Percentiles rank a stretch among this genome's conserved stretches.
These are phyloP conservation scores for Caiman crocodilus DNA, from an alignment of 2,797 vertebrate species.

Conservation along the genomic window DNA sequence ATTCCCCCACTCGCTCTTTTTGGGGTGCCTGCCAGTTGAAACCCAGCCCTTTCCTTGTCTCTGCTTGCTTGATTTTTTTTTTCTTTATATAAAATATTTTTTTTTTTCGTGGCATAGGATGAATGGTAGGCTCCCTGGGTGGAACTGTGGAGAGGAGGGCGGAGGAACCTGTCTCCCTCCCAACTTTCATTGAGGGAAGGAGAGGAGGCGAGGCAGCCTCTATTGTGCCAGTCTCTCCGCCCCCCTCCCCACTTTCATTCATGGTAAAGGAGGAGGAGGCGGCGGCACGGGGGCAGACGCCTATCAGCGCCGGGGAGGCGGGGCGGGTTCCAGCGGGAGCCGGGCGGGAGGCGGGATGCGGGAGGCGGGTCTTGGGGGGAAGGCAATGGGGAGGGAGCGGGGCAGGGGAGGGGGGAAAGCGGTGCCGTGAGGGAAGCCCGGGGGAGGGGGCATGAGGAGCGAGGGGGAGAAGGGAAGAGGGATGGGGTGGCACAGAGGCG, in stretches of 20 bases:
- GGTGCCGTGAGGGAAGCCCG: background rate
- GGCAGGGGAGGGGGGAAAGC: background rate
- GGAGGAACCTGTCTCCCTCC: background rate
- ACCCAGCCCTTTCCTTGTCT: too few species aligned
- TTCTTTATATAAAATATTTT: too few species aligned
- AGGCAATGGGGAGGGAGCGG: background rate
- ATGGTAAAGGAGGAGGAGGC: background rate
- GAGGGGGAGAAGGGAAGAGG: background rate
- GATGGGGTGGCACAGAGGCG: background rate
- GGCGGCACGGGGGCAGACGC: background rate
- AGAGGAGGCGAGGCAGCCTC: background rate
- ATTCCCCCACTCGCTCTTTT: too few species aligned
- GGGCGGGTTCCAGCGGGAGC: too few species aligned
- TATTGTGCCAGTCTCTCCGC: background rate
- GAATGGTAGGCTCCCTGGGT: background rate
- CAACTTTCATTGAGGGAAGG: background rate
- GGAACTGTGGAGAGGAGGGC: background rate
- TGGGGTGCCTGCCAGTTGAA: too few species aligned
- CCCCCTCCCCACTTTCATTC: constrained; percentile 23
- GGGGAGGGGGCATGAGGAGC: background rate
- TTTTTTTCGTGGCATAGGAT: background rate
- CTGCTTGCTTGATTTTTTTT: too few species aligned
- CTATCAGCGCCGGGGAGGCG: background rate
- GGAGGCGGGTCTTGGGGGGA: background rate
- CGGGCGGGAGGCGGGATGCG: too few species aligned